phyloP scores from a whole-genome alignment of 2,888 invertebrate species.

The Pollenia amentaria region DNA sequence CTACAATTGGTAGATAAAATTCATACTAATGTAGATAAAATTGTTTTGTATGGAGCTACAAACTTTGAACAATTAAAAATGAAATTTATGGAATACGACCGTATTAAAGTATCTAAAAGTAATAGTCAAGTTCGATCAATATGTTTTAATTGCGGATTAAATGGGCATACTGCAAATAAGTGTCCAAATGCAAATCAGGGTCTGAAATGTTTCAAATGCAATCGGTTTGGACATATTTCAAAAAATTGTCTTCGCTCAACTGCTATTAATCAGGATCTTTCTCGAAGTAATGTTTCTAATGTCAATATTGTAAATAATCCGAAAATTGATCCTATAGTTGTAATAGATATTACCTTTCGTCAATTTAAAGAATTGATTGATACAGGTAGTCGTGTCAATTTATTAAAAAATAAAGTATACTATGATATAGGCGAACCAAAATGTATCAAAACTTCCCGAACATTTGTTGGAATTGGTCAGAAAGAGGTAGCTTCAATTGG shows the following conservation, averaged over 20 bases:
- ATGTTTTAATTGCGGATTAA: conserved; percentile 14
- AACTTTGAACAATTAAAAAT: neutral
- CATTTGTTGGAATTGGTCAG: conserved; percentile 11
- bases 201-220: conserved; percentile 34
- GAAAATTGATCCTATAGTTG: neutral
- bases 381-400: conserved; percentile 33
- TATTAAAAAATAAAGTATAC: conserved; percentile 1
- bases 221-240: conserved; percentile 20
- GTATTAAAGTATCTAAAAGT: neutral
- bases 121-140: neutral
- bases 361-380: conserved; percentile 34
- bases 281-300: neutral
- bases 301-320: neutral
- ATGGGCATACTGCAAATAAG: conserved; percentile 13
- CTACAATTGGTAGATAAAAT: neutral
- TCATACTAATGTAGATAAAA: neutral
- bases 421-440: conserved; percentile 10
- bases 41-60: too few species aligned
- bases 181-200: conserved; percentile 22
- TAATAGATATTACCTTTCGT: neutral
- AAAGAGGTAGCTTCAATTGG: neutral
- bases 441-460: conserved; percentile 9
- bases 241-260: neutral
- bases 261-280: neutral
- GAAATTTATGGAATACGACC: conserved; percentile 3